Percentiles rank a stretch among this genome's conserved stretches.
phyloP scores from a whole-genome alignment of 2,113 vertebrate species.

The Chunga burmeisteri region DNA sequence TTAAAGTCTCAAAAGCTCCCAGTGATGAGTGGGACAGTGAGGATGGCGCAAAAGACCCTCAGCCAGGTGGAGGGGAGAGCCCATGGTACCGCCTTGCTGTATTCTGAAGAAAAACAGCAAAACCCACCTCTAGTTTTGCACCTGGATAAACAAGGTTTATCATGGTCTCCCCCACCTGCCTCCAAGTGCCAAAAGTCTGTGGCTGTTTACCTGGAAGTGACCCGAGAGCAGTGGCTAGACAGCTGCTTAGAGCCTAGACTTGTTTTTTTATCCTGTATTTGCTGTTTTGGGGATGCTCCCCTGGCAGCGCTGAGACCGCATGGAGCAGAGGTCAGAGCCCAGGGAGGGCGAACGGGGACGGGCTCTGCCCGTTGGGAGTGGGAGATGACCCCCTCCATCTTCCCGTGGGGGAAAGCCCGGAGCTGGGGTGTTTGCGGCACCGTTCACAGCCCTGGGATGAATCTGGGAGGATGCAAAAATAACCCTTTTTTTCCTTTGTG shows the following conservation, averaged over 20 bases:
- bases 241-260: not conserved
- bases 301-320: accelerated
- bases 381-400: not conserved
- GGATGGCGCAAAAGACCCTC: not conserved
- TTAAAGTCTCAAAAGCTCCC: not conserved
- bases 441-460: accelerated
- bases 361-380: accelerated
- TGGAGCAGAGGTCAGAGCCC: not conserved
- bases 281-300: not conserved
- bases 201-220: slow-evolving; percentile 29
- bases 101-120: not conserved
- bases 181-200: not conserved
- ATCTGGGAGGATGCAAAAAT: not conserved
- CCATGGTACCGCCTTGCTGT: accelerated
- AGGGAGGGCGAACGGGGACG: accelerated
- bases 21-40: not conserved
- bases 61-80: not conserved
- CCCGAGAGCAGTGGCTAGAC: not conserved
- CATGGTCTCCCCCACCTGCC: not conserved
- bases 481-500: not conserved
- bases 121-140: not conserved
- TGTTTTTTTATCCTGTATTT: not conserved
- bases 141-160: slow-evolving; percentile 54
- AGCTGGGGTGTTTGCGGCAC: not conserved
- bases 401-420: accelerated